Conservation (phyloP, 2,797 vertebrate species). For the Crossoptilon crossoptilon region DNA sequence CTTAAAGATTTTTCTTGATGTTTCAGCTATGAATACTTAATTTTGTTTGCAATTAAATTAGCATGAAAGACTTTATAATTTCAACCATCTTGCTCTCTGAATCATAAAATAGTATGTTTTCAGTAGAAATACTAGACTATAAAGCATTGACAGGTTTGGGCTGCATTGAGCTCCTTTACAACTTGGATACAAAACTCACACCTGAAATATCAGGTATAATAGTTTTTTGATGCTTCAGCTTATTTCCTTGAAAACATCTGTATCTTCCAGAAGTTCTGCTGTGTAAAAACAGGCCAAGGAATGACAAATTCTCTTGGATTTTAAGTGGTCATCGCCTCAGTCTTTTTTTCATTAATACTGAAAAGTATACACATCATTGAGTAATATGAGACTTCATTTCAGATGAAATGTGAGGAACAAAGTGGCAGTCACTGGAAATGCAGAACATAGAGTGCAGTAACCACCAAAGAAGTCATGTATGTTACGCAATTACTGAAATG, state of each 20-base stretch:
- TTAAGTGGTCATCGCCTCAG: neutral
- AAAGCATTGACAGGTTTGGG: neutral
- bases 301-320: neutral
- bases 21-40: neutral
- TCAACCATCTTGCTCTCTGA: neutral
- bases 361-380: neutral
- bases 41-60: neutral
- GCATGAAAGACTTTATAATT: neutral
- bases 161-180: neutral
- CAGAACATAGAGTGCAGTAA: neutral
- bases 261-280: neutral
- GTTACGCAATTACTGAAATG: neutral
- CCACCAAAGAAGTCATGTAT: neutral
- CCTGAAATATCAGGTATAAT: neutral
- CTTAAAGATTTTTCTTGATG: neutral
- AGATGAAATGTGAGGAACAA: neutral
- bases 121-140: neutral
- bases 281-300: neutral
- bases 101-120: neutral
- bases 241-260: neutral
- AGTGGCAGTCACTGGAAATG: neutral
- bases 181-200: neutral
- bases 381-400: neutral
- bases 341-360: neutral
- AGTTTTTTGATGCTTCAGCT: neutral